Base-by-base conservation (phyloP, 2,113 vertebrate genomes). In the Grallaria varia region DNA sequence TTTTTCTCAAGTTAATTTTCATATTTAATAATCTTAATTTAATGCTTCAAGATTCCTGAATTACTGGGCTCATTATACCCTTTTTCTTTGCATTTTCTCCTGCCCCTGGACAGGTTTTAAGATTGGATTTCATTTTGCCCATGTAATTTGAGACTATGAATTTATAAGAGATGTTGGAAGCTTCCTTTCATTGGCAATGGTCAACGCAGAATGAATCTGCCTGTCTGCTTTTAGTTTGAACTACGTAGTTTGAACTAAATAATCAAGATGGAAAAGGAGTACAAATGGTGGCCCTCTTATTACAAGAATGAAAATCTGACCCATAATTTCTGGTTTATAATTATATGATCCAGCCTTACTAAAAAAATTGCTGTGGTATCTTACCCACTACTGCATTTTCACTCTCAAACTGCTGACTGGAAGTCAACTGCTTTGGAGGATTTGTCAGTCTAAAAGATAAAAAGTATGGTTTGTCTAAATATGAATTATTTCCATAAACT, bases 391-490 rank as follows among this genome's bases (percentile, higher is more conserved):
- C 90, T 97, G 64, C 42, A 85, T 95, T 89, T 90, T 89, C 93
- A 85, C 84, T 94, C 81, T 97, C 96, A 78, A 93, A 92, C 67
- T 93, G 96, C 18, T 87, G 90, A 59, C 24, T 95, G 47, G 52
- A 90, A 83, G 72, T 55, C 59, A 19, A 89, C 71, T 95, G 94
- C 91, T 97, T 97, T 90, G 97, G 94, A 94, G 95, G 87, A 55
- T 77, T 33, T 66, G 84, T 14, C 30, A 95, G 53, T 45, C 98
- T 98, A 94, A 84, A 97, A 97, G 60, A 78, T 31, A 97, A 68
- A 97, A 96, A 78, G 39, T 91, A 66, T 44, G 55, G 21, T 93
- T 95, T 91, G 72, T 94, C 21, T 86, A 69, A 71, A 90, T 47
- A 35, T 37, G 18, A 42, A 83, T 84, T 82, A 87, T 56, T 85